phyloP scores from a whole-genome alignment of 2,113 vertebrate genomes.

The Nesogale talazaci region DNA sequence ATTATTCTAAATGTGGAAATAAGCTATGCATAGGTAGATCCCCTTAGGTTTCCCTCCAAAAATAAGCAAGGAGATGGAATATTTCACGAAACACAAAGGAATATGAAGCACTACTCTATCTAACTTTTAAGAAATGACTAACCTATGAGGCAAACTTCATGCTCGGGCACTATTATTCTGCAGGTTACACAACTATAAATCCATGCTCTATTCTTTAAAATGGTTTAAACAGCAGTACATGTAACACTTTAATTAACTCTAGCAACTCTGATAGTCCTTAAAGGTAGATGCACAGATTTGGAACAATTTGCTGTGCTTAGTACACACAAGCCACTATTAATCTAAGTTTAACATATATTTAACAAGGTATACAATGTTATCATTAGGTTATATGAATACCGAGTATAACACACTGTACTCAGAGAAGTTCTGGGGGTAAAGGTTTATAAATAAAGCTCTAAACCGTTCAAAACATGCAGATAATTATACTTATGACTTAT shows the following conservation, averaged over 20 bases:
- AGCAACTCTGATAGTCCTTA: conserved; percentile 82
- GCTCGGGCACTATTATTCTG: conserved; percentile 82
- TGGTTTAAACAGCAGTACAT: conserved; percentile 84
- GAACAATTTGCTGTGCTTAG: conserved; percentile 78
- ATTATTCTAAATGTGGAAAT: conserved; percentile 50
- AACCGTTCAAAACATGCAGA: no score
- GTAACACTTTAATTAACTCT: conserved; percentile 86
- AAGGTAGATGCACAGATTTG: conserved; percentile 84
- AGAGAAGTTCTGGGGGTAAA: conserved; percentile 24
- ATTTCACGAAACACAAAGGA: conserved; percentile 42
- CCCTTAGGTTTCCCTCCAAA: conserved; percentile 62
- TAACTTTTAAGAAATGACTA: conserved; percentile 73
- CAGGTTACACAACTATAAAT: conserved; percentile 86
- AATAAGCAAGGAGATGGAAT: conserved; percentile 68
- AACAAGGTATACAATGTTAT: conserved; percentile 65
- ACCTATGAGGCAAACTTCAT: conserved; percentile 77
- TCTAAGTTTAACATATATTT: conserved; percentile 71
- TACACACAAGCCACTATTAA: conserved; percentile 78
- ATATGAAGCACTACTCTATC: conserved; percentile 70
- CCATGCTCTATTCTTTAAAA: conserved; percentile 82
- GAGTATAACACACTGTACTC: conserved; percentile 2
- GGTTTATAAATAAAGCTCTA: no score
- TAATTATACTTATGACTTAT: no score
- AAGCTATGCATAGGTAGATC: conserved; percentile 70
- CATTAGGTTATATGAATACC: conserved; percentile 58